A percentile compares a stretch with the other conserved stretches of the same genome.
Conservation (phyloP, 2,113 vertebrate genomes). For the Pelusios castaneus region DNA sequence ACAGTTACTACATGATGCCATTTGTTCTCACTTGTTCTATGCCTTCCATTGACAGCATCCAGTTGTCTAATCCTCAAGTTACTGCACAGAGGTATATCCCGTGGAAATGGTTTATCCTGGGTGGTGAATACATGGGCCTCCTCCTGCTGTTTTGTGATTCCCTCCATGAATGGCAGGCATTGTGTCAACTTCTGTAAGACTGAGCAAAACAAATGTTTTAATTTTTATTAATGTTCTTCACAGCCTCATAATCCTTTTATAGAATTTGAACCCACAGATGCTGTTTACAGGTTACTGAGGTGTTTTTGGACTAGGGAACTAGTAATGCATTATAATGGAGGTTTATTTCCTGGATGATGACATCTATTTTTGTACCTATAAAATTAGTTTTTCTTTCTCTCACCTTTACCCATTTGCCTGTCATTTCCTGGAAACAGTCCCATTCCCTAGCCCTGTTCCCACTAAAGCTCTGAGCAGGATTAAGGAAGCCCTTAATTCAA, state of each 20-base stretch:
- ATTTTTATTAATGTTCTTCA: background rate
- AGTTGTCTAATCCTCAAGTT: background rate
- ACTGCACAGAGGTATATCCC: background rate
- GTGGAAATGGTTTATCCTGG: background rate
- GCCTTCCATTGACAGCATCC: background rate
- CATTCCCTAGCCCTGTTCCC: background rate
- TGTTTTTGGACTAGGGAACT: background rate
- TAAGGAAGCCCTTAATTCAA: too few species aligned
- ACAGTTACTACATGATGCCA: background rate
- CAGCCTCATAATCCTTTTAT: background rate
- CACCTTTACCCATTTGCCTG: background rate
- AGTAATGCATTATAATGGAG: background rate
- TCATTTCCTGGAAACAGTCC: background rate
- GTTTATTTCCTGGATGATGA: background rate
- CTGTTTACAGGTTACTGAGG: background rate
- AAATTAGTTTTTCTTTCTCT: background rate
- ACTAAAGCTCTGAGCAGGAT: background rate
- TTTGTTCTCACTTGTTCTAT: background rate
- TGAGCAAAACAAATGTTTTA: background rate
- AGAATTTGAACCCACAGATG: background rate
- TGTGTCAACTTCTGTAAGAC: background rate
- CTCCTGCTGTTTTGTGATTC: background rate
- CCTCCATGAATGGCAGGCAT: conserved; percentile 1
- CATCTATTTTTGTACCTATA: background rate
- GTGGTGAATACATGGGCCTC: background rate